Base-by-base conservation (phyloP, 2,113 vertebrate genomes). In the Equus przewalskii region DNA sequence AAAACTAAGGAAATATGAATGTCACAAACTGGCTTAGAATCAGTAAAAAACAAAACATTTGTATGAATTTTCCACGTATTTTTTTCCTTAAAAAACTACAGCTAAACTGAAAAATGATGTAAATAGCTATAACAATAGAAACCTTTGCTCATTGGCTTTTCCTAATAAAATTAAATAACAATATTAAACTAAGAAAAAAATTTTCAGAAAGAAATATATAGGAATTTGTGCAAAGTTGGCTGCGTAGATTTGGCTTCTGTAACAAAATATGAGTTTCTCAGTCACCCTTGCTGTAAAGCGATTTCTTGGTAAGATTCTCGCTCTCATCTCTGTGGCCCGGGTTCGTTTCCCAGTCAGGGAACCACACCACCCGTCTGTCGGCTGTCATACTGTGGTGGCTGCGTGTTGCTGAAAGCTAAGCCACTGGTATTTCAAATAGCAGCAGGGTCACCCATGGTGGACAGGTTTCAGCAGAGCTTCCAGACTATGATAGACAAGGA, bases 11-110 rank as follows among this genome's bases (percentile, higher is more conserved):
- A 95, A 93, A 83, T 33, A 73, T 16, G 16, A 84, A 60, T 44
- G n/a, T 49, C 28, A 84, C 33, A 76, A 46, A 85, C 14, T 76
- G 16, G 54, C 56, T 94, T 87, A 96, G 46, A 93, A 72, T 76
- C 67, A 93, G 44, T 65, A 65, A 65, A 69, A 86, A 75, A 58
- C 18, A 87, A 95, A 79, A 49, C 26, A 79, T 44, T 30, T 92
- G 19, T 22, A 41, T 69, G 16, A 41, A 58, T 56, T 89, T 84
- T 65, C 19, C 54, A 89, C 26, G 12, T 51, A 69, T 75, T 89
- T 60, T 90, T 69, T 51, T 4, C n/a, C 46, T 72, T 4, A 75
- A 90, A 95, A 90, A 72, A 65, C 11, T 51, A 82, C 12, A n/a
- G 30, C 44, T 79, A 30, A 89, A 72, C 33, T 96, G 51, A 69